Evolutionary conservation across 2,888 invertebrate genomes (phyloP).

Genomic region (Apamea sordens): DNA sequence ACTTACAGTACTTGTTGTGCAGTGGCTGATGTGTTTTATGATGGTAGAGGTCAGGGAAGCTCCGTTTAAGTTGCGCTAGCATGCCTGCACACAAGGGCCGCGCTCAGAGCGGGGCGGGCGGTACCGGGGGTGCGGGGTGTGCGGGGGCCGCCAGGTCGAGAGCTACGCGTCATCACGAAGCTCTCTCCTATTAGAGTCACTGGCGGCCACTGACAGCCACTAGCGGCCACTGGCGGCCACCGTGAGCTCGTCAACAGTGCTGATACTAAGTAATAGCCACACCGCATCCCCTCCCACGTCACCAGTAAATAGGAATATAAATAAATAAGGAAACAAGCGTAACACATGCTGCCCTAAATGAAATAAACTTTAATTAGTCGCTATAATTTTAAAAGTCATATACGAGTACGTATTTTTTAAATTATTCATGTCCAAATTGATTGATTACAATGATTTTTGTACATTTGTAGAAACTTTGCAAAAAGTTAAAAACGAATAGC

Average conservation of each 20-base stretch:
- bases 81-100: constrained; percentile 94
- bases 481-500: constrained; percentile 49
- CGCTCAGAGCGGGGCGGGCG: constrained; percentile 87
- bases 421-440: constrained; percentile 45
- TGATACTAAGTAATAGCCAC: constrained; percentile 56
- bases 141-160: constrained; percentile 43
- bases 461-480: constrained; percentile 60
- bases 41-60: constrained; percentile 96
- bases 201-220: constrained; percentile 10
- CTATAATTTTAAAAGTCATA: constrained; percentile 35
- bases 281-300: constrained; percentile 79
- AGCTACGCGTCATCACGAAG: constrained; percentile 38
- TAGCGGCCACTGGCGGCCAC: constrained; percentile 16
- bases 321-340: constrained; percentile 84
- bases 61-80: constrained; percentile 96
- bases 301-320: constrained; percentile 80
- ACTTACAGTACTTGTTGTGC: constrained; percentile 93
- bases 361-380: constrained; percentile 69
- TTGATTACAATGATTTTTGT: constrained; percentile 51
- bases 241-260: constrained; percentile 38
- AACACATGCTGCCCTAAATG: constrained; percentile 84
- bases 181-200: constrained; percentile 36
- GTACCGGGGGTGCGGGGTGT: constrained; percentile 77
- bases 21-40: constrained; percentile 94
- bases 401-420: constrained; percentile 33